Conservation (phyloP, 2,888 invertebrate species). For the Eristalis intricaria region DNA sequence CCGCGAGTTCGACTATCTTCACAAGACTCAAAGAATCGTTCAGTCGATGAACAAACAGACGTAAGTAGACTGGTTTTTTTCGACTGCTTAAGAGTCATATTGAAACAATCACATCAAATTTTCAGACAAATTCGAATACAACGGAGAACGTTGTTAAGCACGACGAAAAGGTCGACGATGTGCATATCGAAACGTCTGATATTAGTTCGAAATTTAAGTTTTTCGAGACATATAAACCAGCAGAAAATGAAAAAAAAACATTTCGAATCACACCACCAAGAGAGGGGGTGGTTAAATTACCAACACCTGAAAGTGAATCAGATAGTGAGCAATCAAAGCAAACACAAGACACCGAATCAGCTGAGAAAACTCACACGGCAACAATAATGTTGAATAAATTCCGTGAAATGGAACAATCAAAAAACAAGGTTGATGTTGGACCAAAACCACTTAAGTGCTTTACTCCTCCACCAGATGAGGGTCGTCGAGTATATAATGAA, state of each 20-base stretch:
- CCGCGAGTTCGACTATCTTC: constrained; percentile 49
- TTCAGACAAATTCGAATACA: constrained; percentile 57
- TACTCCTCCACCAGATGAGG: constrained; percentile 92
- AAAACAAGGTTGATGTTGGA: constrained; percentile 80
- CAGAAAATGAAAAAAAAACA: constrained; percentile 84
- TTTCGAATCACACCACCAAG: constrained; percentile 95
- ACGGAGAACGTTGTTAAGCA: constrained; percentile 88
- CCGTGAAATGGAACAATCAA: constrained; percentile 91
- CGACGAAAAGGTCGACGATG: constrained; percentile 88
- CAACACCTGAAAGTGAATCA: constrained; percentile 84
- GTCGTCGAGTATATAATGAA: constrained; percentile 78
- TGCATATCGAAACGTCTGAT: constrained; percentile 90
- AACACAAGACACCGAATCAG: constrained; percentile 74
- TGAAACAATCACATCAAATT: background rate
- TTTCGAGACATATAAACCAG: constrained; percentile 92
- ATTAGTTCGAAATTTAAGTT: constrained; percentile 94
- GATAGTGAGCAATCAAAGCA: constrained; percentile 86
- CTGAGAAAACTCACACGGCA: constrained; percentile 86
- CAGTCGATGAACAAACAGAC: constrained; percentile 62
- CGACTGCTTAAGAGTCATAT: background rate
- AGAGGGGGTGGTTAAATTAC: constrained; percentile 86
- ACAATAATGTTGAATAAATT: constrained; percentile 94
- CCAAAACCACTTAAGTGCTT: constrained; percentile 93
- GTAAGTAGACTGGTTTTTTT: constrained; percentile 5
- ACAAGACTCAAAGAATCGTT: constrained; percentile 69